phyloP scores from a whole-genome alignment of 2,113 vertebrate genomes.

The Prietella phreatophila region DNA sequence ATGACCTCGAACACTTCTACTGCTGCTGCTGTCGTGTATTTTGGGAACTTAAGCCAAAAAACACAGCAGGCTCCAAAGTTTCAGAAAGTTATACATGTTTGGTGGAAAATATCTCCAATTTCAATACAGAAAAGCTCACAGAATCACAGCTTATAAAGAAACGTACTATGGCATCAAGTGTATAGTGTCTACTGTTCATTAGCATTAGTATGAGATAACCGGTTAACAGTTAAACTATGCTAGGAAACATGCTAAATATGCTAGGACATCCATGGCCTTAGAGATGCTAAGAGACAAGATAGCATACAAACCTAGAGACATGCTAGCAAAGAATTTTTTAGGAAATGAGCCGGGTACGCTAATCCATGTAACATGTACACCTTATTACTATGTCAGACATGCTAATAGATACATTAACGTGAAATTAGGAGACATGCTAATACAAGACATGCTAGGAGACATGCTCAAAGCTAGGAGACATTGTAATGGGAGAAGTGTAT shows the following conservation, averaged over 20 bases:
- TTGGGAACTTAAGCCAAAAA: conserved; percentile 8
- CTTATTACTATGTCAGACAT: background rate
- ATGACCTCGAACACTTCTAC: conserved; percentile 20
- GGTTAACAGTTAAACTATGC: background rate
- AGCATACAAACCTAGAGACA: background rate
- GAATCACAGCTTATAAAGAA: background rate
- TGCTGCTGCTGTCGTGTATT: conserved; percentile 28
- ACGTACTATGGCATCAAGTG: background rate
- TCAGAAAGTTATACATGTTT: background rate
- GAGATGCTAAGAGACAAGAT: background rate
- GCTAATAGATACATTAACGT: background rate
- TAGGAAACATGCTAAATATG: background rate
- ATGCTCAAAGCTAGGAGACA: no score
- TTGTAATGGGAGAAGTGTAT: background rate
- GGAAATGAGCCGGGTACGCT: background rate
- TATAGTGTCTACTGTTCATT: background rate
- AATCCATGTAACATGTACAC: background rate
- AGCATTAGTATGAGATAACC: background rate
- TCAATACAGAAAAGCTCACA: background rate
- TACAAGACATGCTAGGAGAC: background rate
- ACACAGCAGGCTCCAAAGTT: conserved; percentile 6
- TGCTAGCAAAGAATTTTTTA: background rate
- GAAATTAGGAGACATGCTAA: background rate
- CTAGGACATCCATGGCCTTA: background rate
- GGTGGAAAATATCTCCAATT: background rate